Base-by-base conservation (phyloP, 2,797 vertebrate genomes). In the Micropoecilia bifurca region DNA sequence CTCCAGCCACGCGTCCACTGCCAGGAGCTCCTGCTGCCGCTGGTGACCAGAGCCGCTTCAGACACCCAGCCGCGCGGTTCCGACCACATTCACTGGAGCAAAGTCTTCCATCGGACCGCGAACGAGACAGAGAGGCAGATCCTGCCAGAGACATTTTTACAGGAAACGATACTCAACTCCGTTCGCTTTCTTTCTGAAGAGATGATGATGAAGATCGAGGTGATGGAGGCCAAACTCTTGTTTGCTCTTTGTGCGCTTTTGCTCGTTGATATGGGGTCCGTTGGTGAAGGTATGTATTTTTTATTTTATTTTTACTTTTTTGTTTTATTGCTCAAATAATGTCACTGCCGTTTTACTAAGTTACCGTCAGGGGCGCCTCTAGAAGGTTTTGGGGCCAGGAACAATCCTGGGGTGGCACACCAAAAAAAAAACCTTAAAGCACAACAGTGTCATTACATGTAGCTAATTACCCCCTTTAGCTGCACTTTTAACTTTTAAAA, bases 221-320 rank as follows among this genome's bases (percentile, higher is more conserved):
- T 87, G 85, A 95, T 95, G 95, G 93, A 85, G 88, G 89, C 57
- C 72, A 91, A 87, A 92, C 76, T 93, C 79, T 84, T 82, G 76
- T 13, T 88, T 63, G 81, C 74, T 68, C 81, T 95, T 61, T 92
- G 87, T 73, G 87, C 87, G 53, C 86, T 93, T 80, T 76, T 95
- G 72, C 48, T 92, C 45, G 9, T 86, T 48, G 79, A 77, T 79
- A 71, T 74, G 59, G 91, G 79, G 79, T 88, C 84, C 14, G 63
- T 78, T 33, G 57, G 47, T 0, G 30, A 71, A 3, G 87, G 95
- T 95, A 86, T 76, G 92, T 16, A 10, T 39, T 69, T 69, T 30
- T 76, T 20, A 46, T 1, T n/a, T 3, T 48, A 18, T 48, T 20
- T 10, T 48, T 41, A 39, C 5, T 39, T 41, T 47, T 47, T 47